Evolutionary conservation across 2,113 vertebrate genomes (phyloP).

Genomic region (Entelurus aequoreus): DNA sequence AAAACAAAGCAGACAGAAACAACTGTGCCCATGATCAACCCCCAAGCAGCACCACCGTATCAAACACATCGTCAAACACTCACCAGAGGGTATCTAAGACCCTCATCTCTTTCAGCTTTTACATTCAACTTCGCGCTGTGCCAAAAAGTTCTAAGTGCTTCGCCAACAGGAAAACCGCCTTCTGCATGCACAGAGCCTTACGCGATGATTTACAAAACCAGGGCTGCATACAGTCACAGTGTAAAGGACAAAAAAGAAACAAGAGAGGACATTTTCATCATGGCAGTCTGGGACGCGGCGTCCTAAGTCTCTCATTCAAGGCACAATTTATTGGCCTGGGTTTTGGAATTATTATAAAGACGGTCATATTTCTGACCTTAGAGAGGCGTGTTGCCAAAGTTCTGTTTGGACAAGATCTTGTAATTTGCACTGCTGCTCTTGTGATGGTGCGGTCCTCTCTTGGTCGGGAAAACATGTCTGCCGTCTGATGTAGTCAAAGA

Average conservation of each 20-base stretch:
- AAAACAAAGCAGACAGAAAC: slow-evolving; percentile 34
- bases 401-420: slow-evolving; percentile 4
- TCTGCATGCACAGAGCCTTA: slow-evolving; percentile 11
- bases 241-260: slow-evolving; percentile 23
- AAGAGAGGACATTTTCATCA: slow-evolving; percentile 32
- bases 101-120: slow-evolving; percentile 26
- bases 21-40: slow-evolving; percentile 36
- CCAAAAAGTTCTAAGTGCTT: slow-evolving; percentile 27
- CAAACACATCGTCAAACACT: slow-evolving; percentile 18
- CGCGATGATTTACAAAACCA: slow-evolving; percentile 9
- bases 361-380: background rate
- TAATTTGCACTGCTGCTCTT: background rate
- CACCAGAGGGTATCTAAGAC: background rate
- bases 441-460: slow-evolving; percentile 28
- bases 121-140: slow-evolving; percentile 53
- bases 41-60: slow-evolving; percentile 20
- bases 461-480: slow-evolving; percentile 34
- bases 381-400: slow-evolving; percentile 5
- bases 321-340: slow-evolving; percentile 34
- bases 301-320: slow-evolving; percentile 24
- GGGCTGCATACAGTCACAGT: slow-evolving; percentile 26
- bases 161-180: slow-evolving; percentile 14
- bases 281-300: background rate
- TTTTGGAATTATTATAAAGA: background rate
- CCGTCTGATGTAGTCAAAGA: slow-evolving; percentile 33